These are phyloP conservation scores for Craseonycteris thonglongyai DNA, from an alignment of 2,113 vertebrate genomes.

Conservation along the genomic window DNA sequence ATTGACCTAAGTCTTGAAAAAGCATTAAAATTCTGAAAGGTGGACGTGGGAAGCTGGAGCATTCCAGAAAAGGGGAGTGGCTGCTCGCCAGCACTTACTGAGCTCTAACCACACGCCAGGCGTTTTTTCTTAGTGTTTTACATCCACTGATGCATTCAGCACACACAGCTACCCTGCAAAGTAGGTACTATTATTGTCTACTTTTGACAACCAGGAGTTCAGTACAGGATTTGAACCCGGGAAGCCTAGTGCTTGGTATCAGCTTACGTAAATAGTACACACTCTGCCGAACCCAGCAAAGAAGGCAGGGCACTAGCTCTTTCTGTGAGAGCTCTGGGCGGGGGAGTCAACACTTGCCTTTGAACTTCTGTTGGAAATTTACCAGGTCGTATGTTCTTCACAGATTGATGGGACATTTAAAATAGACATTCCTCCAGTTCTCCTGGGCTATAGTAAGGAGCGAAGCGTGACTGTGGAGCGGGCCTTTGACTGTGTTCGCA, in stretches of 20 bases:
- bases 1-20: neutral
- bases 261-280: fast-evolving
- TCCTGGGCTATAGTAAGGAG: slow-evolving; percentile 95
- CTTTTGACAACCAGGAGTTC: neutral
- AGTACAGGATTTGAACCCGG: neutral
- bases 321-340: neutral
- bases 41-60: neutral
- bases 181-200: neutral
- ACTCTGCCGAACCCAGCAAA: neutral
- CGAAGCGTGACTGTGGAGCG: slow-evolving; percentile 77
- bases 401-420: slow-evolving; percentile 97
- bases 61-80: neutral
- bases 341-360: neutral
- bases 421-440: slow-evolving; percentile 89
- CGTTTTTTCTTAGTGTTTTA: neutral
- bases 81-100: neutral
- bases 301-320: neutral
- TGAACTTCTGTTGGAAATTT: neutral
- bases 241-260: neutral
- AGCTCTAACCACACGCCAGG: neutral
- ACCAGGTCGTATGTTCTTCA: neutral
- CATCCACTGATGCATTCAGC: neutral
- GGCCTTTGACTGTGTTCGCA: slow-evolving; percentile 81
- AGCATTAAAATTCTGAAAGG: neutral
- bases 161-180: neutral